Conservation (phyloP, 2,797 vertebrate species). For the Aulostomus chinensis region DNA sequence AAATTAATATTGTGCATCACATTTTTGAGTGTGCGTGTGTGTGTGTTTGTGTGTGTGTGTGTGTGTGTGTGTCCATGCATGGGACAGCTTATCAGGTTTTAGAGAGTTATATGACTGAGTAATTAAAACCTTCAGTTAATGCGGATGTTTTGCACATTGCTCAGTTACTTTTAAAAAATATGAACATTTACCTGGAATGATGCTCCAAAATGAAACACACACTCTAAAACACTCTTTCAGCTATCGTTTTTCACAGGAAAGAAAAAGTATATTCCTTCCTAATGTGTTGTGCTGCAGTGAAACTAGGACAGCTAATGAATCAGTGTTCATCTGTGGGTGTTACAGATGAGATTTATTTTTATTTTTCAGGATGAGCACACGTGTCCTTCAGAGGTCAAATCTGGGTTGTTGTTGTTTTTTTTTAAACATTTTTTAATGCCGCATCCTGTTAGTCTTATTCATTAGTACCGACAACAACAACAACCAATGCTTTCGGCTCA, state of each 20-base stretch:
- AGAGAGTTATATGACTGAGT: constrained; percentile 42
- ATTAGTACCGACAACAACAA: constrained; percentile 21
- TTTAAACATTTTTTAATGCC: too few species aligned
- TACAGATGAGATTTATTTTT: constrained; percentile 12
- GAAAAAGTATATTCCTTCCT: background rate
- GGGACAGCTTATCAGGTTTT: constrained; percentile 50
- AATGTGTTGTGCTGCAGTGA: background rate
- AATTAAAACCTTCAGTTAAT: constrained; percentile 41
- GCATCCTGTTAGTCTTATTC: constrained; percentile 32
- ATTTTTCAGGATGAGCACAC: constrained; percentile 5
- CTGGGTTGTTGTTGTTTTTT: constrained; percentile 23
- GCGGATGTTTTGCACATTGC: constrained; percentile 26
- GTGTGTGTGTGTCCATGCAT: constrained; percentile 4
- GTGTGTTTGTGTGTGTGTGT: too few species aligned
- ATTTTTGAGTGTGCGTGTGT: too few species aligned
- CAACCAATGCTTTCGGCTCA: constrained; percentile 39
- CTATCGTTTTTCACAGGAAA: background rate
- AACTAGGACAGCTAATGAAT: constrained; percentile 5
- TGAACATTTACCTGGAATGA: constrained; percentile 1
- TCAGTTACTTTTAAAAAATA: constrained; percentile 3
- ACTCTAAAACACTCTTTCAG: background rate
- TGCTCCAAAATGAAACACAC: background rate
- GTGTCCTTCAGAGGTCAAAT: too few species aligned
- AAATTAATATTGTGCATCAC: constrained; percentile 49
- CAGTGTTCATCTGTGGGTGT: constrained; percentile 8